phyloP scores from a whole-genome alignment of 2,113 vertebrate genomes.

The Rhea pennata region DNA sequence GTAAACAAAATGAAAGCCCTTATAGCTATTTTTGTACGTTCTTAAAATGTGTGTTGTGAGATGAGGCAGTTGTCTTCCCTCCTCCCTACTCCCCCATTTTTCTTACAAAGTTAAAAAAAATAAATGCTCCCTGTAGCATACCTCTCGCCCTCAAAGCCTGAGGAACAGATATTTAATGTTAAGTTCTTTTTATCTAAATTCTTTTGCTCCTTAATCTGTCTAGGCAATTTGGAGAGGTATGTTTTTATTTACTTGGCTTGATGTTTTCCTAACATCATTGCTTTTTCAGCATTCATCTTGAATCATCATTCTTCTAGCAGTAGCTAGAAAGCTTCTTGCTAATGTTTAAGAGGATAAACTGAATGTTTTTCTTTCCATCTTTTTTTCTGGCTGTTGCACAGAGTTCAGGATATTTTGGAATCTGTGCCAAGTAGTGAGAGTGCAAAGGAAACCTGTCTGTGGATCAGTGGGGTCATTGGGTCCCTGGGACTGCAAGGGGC shows the following conservation, averaged over 20 bases:
- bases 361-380: background rate
- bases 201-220: background rate
- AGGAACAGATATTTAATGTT: background rate
- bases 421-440: background rate
- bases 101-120: background rate
- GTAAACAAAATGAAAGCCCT: conserved; percentile 57
- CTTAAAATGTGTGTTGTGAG: conserved; percentile 46
- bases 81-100: background rate
- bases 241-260: conserved; percentile 6
- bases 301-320: background rate
- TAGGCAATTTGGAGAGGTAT: conserved; percentile 25
- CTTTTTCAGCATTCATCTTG: conserved; percentile 4
- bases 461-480: background rate
- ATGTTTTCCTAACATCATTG: background rate
- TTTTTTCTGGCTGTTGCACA: background rate
- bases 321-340: conserved; percentile 2
- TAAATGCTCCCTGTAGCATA: background rate
- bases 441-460: background rate
- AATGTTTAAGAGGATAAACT: background rate
- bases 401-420: background rate
- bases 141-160: background rate
- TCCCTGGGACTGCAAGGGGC: background rate
- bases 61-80: conserved; percentile 3
- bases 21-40: conserved; percentile 40
- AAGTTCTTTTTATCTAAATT: conserved; percentile 9